Evolutionary conservation across 1,140 invertebrate species (phyloP).

Genomic region (Bombus superbus): DNA sequence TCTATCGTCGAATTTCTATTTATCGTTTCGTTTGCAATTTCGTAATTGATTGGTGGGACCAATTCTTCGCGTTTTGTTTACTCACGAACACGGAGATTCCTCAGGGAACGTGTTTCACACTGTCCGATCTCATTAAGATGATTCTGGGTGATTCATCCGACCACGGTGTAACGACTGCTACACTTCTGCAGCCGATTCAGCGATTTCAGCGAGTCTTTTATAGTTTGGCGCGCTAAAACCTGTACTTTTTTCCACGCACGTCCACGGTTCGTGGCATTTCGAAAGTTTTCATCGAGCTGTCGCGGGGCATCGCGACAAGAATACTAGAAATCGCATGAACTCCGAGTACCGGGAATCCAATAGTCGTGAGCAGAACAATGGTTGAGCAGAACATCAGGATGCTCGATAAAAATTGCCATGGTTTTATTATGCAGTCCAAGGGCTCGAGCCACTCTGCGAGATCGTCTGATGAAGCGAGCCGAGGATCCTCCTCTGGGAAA

Average conservation of each 20-base stretch:
- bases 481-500: conserved; percentile 73
- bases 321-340: conserved; percentile 58
- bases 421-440: conserved; percentile 74
- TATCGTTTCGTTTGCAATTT: not conserved
- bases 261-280: conserved; percentile 50
- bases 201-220: conserved; percentile 20
- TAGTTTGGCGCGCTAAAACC: conserved; percentile 44
- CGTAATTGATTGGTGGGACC: not conserved
- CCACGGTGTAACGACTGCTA: conserved; percentile 24
- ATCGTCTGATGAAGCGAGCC: conserved; percentile 70
- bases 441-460: conserved; percentile 57
- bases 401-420: conserved; percentile 69
- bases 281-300: conserved; percentile 67
- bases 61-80: not conserved
- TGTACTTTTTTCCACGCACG: conserved; percentile 63
- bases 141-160: not conserved
- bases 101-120: no score
- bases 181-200: conserved; percentile 41
- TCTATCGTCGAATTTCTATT: not conserved
- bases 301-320: conserved; percentile 58
- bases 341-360: conserved; percentile 38
- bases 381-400: conserved; percentile 28
- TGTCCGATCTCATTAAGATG: not conserved
- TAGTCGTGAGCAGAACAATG: conserved; percentile 56
- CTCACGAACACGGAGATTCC: no score